phyloP scores from a whole-genome alignment of 2,888 invertebrate genomes.

The Leptodirus hochenwartii region DNA sequence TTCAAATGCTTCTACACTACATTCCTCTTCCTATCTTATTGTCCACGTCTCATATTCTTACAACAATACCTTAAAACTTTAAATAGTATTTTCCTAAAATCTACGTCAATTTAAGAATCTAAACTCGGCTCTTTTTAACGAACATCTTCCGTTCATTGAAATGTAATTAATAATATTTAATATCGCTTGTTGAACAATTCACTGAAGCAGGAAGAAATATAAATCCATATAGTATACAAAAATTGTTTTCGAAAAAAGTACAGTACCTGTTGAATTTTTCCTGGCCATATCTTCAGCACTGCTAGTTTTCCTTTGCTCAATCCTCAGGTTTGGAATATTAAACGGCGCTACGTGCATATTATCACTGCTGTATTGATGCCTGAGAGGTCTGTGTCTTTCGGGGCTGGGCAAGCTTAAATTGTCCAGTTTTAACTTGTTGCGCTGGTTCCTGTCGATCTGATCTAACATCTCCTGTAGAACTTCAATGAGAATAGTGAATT shows the following conservation, averaged over 20 bases:
- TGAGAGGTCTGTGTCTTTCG: conserved; percentile 52
- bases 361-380: conserved; percentile 72
- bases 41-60: too few species aligned
- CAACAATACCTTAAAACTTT: too few species aligned
- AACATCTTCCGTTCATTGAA: too few species aligned
- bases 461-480: conserved; percentile 87
- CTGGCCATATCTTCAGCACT: conserved; percentile 84
- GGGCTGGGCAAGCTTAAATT: conserved; percentile 56
- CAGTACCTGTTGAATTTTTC: conserved; percentile 58
- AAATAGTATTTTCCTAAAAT: too few species aligned
- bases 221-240: too few species aligned
- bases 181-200: too few species aligned
- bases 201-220: too few species aligned
- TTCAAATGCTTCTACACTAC: too few species aligned
- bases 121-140: too few species aligned
- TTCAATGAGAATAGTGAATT: conserved; percentile 61
- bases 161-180: too few species aligned
- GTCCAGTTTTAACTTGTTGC: conserved; percentile 76
- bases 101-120: too few species aligned
- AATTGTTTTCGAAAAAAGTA: background rate
- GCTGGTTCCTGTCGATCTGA: conserved; percentile 72
- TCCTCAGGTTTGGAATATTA: conserved; percentile 73
- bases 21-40: too few species aligned
- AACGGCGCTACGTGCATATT: conserved; percentile 72
- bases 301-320: conserved; percentile 75